Percentiles rank a stretch among this genome's conserved stretches.
phyloP scores from a whole-genome alignment of 2,888 invertebrate genomes.

The Trissonchulus latispiculum region DNA sequence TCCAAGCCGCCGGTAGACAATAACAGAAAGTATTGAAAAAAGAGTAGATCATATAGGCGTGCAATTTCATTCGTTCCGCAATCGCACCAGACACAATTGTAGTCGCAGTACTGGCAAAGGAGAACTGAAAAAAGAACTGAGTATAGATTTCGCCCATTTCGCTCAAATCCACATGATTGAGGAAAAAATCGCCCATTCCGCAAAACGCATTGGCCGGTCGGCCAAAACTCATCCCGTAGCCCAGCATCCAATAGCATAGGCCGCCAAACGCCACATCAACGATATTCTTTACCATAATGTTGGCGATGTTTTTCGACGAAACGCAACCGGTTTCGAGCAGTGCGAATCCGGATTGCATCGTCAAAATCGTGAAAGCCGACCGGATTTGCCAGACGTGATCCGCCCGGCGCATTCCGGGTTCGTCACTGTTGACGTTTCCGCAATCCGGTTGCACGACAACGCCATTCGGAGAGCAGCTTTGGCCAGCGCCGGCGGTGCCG shows the following conservation, averaged over 20 bases:
- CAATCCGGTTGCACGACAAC: no score
- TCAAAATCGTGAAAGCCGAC: slow-evolving; percentile 3
- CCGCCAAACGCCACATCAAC: slow-evolving; percentile 85
- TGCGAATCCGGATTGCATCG: slow-evolving; percentile 55
- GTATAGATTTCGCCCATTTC: slow-evolving; percentile 14
- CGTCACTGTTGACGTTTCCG: no score
- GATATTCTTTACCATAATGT: no score
- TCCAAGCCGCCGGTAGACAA: slow-evolving; percentile 32
- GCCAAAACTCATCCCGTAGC: slow-evolving; percentile 82
- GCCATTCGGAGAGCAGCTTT: no score
- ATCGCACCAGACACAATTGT: slow-evolving; percentile 42
- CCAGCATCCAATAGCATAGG: slow-evolving; percentile 85
- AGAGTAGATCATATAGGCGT: slow-evolving; percentile 38
- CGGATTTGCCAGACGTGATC: slow-evolving; percentile 4
- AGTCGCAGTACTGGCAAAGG: slow-evolving; percentile 40
- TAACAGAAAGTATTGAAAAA: slow-evolving; percentile 31
- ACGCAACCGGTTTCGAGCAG: no score
- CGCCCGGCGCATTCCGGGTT: neutral
- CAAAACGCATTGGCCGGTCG: slow-evolving; percentile 31
- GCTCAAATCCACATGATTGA: slow-evolving; percentile 39
- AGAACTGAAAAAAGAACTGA: slow-evolving; percentile 22
- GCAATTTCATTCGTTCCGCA: slow-evolving; percentile 38
- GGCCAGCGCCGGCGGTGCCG: no score
- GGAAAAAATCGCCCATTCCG: slow-evolving; percentile 70
- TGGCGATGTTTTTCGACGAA: no score